Evolutionary conservation across 2,113 vertebrate species (phyloP), one percentile per base, ranked within the genome.

Genomic region (Ivindomyrus marchei): DNA sequence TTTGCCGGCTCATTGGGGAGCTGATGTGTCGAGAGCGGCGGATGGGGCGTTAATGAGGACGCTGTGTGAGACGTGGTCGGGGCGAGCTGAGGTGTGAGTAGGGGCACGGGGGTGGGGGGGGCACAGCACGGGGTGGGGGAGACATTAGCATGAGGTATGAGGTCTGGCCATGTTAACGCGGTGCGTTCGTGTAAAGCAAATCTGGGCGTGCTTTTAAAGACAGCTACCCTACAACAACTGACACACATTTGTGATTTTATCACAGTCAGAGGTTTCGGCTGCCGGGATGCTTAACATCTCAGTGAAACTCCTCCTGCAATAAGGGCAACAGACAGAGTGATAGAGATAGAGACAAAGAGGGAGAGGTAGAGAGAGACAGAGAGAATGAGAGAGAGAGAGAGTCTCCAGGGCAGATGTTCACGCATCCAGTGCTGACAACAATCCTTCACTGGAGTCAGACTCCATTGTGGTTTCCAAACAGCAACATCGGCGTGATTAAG

Each of bases 1-100:
- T 86, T 91, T 91, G 89, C 89, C 80, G 88, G 74, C 88, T 92
- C 92, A 92, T 77, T 91, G 89, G 90, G 90, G 87, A 90, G 91
- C 90, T 91, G 89, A 90, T 91, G 91, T 89, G 86, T 92, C 47
- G 77, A 90, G 91, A 85, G 90, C 89, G 88, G 87, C 87, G 89
- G 88, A 91, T 90, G 89, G 91, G 10, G 91, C 91, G 90, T 91
- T 94, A 92, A 92, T 92, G 92, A 94, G 91, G 70, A 89, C 77
- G 47, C 83, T 74, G 88, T 70, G 50, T 1, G 77, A 47, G 36
- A 45, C 9, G 36, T 3, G 11, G 13, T n/a, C 42, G 24, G 27
- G 86, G 17, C 19, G 19, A 42, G 8, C 36, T 84, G 42, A 46
- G 42, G 17, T 46, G 80, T 84, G 6, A 42, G 42, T 24, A 46